Evolutionary conservation across 2,113 vertebrate species (phyloP).

Genomic region (Morone chrysops): DNA sequence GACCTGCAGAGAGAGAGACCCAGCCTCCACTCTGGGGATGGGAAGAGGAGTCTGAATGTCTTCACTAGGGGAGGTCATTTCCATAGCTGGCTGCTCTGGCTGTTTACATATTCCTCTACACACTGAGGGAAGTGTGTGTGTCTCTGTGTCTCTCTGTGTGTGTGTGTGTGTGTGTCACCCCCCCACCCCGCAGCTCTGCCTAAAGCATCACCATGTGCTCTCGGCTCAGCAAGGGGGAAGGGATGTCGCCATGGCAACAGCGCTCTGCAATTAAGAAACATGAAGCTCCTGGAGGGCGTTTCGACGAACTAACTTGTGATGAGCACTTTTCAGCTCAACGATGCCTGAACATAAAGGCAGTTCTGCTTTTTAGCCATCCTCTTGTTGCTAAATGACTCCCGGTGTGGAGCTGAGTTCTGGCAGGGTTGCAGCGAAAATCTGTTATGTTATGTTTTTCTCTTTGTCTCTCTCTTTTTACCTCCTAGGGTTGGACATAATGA

Average conservation of each 20-base stretch:
- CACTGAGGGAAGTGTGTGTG: constrained; percentile 18
- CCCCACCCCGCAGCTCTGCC: constrained; percentile 11
- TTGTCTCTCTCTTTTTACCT: neutral
- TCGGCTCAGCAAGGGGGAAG: constrained; percentile 45
- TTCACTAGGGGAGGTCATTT: constrained; percentile 25
- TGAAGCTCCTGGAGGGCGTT: constrained; percentile 58
- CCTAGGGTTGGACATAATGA: neutral
- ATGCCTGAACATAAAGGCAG: neutral
- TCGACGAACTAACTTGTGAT: constrained; percentile 32
- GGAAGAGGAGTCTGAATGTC: constrained; percentile 20
- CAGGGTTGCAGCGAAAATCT: neutral
- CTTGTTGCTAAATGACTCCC: neutral
- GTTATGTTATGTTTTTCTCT: neutral
- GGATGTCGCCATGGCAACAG: constrained; percentile 77
- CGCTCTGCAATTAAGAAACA: constrained; percentile 62
- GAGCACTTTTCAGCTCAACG: constrained; percentile 25
- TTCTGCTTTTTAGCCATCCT: constrained; percentile 26
- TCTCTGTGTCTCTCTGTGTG: constrained; percentile 19
- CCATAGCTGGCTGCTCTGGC: constrained; percentile 23
- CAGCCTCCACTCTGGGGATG: neutral
- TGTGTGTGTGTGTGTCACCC: constrained; percentile 14
- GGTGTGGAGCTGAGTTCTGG: neutral
- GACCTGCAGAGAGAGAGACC: neutral
- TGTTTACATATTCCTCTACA: constrained; percentile 34
- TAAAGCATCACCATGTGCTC: constrained; percentile 33